Base-by-base conservation (phyloP, 2,113 vertebrate genomes). In the Gobio gobio region DNA sequence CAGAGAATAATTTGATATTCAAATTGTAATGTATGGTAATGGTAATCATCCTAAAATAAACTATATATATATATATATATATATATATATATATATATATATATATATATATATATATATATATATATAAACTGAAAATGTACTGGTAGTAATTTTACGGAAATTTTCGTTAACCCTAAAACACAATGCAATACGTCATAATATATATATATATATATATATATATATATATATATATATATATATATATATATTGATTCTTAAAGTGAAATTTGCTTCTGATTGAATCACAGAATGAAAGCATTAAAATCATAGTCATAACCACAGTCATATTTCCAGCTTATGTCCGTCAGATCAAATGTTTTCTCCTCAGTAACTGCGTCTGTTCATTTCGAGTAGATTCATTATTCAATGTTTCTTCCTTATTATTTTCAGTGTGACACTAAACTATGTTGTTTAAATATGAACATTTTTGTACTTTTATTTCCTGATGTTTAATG, bases 401-500 rank as follows among this genome's bases (percentile, higher is more conserved):
- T 59, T 59, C 20, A 58, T 29, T 58, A 22, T 78, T 78, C 56
- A 45, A 1, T 45, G 22, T 43, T 45, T 20, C 26, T 56, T 63
- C 61, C 24, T 63, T 26, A 5, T 63, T 68, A 16, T 79, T 77
- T 77, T 58, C 75, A 77, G 49, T 77, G 49, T 10, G 10, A n/a
- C 36, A 61, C 59, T 63, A 40, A 45, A 47, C 58, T 26, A 5
- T 77, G 18, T 51, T 61, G 76, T 78, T 56, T 20, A n/a, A 61
- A 26, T 16, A 79, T 79, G 54, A n/a, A 61, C 29, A 36, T 43
- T 70, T 78, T 77, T 36, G 29, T 40, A 79, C 77, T 26, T 79
- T 79, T 79, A 45, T 79, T 79, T 79, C 40, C 58, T 45, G 40
- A 20, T 61, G 77, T 79, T 79, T 79, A 45, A 47, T 79, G 58